Evolutionary conservation across 1,140 invertebrate species (phyloP).

Genomic region (Linepithema humile): DNA sequence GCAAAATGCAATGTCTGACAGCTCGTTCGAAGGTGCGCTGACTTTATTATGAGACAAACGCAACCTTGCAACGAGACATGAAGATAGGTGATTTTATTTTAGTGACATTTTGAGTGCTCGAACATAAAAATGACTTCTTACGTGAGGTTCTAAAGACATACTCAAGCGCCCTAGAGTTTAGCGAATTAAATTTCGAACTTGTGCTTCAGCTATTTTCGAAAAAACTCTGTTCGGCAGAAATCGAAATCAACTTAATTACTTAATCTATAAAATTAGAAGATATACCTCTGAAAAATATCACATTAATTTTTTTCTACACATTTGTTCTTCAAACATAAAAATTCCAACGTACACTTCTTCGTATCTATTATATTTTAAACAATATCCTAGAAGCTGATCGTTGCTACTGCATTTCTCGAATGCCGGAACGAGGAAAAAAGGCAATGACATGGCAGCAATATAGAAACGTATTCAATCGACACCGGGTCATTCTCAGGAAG

Average conservation of each 20-base stretch:
- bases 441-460: not conserved
- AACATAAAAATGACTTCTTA: too few relatives aligned
- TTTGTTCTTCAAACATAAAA: too few relatives aligned
- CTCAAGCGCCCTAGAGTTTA: too few relatives aligned
- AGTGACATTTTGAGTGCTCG: not conserved
- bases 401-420: not conserved
- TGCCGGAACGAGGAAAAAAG: not conserved
- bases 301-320: too few relatives aligned
- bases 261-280: not conserved
- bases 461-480: not conserved
- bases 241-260: not conserved
- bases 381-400: not conserved
- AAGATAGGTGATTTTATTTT: not conserved
- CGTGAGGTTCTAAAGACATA: too few relatives aligned
- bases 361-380: too few relatives aligned
- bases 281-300: not conserved
- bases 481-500: not conserved
- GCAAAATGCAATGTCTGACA: constrained; percentile 7
- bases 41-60: not conserved
- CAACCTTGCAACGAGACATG: not conserved
- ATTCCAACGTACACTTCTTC: too few relatives aligned
- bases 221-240: not conserved
- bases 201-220: not conserved
- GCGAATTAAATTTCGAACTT: too few relatives aligned
- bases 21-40: not conserved